A percentile compares a stretch with the other conserved stretches of the same genome.
Conservation (phyloP, 2,888 invertebrate species). For the Tetheella fluctuosa region DNA sequence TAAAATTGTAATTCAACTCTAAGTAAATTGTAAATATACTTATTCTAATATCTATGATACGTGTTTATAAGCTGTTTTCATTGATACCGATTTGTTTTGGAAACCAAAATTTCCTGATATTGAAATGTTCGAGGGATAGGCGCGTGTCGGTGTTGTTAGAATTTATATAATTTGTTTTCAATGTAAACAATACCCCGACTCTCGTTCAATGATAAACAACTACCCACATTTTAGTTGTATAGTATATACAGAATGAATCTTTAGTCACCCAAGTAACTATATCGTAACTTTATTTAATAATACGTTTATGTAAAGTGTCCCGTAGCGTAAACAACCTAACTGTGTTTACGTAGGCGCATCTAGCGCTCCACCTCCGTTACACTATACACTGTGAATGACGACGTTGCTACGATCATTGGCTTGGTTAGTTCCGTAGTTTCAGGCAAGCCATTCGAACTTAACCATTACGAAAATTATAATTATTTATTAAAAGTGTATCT, state of each 20-base stretch:
- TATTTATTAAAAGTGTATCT: no score
- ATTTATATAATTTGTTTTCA: slow-evolving; percentile 32
- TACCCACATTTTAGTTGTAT: background rate
- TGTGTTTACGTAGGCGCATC: background rate
- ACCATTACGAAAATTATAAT: no score
- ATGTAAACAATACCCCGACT: slow-evolving; percentile 22
- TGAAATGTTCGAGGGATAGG: slow-evolving; percentile 38
- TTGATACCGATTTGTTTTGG: slow-evolving; percentile 55
- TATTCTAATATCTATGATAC: slow-evolving; percentile 68
- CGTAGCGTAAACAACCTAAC: slow-evolving; percentile 6
- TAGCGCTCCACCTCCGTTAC: background rate
- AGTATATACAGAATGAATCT: background rate
- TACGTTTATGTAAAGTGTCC: slow-evolving; percentile 2
- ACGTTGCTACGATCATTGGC: background rate
- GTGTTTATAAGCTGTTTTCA: slow-evolving; percentile 76
- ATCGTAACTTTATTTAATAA: background rate
- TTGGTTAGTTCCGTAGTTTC: background rate
- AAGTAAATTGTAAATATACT: slow-evolving; percentile 74
- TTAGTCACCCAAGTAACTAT: background rate
- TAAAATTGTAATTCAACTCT: slow-evolving; percentile 57
- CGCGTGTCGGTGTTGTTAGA: slow-evolving; percentile 32
- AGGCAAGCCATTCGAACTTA: background rate
- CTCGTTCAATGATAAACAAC: slow-evolving; percentile 13
- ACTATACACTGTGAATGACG: background rate
- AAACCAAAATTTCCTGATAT: slow-evolving; percentile 43